These are phyloP conservation scores for Temnothorax longispinosus DNA, from an alignment of 1,140 invertebrate species.

Conservation along the genomic window DNA sequence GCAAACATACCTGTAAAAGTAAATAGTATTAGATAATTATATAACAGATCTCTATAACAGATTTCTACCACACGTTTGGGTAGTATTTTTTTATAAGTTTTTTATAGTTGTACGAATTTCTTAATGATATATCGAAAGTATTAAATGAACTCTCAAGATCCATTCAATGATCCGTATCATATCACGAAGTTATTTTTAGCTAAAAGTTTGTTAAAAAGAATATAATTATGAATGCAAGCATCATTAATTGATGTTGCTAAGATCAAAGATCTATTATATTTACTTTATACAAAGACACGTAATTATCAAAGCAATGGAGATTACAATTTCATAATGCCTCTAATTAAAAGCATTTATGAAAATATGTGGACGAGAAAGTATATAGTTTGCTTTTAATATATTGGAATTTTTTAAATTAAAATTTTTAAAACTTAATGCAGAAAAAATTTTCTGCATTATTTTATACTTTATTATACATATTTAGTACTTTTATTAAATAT, in stretches of 20 bases:
- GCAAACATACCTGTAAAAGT: neutral
- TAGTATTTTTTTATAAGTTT: neutral
- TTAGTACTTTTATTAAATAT: neutral
- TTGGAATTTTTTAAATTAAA: neutral
- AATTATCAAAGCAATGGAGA: neutral
- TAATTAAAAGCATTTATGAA: slow-evolving; percentile 10
- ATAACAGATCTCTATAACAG: neutral
- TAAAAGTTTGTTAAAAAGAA: neutral
- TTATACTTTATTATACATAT: neutral
- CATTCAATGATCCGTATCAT: neutral
- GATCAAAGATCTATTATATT: slow-evolving; percentile 15
- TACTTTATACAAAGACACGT: neutral
- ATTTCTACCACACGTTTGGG: neutral
- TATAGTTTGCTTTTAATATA: neutral
- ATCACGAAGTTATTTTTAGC: neutral
- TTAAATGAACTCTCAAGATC: neutral
- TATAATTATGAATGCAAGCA: neutral
- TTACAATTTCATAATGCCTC: neutral
- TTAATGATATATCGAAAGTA: neutral
- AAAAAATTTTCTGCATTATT: neutral
- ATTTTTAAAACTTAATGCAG: no score
- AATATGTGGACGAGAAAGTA: neutral
- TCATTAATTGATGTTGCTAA: slow-evolving; percentile 15
- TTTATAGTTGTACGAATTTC: neutral
- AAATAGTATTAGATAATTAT: neutral